Conservation (phyloP, 2,113 vertebrate species). For the Spea multiplicata region DNA sequence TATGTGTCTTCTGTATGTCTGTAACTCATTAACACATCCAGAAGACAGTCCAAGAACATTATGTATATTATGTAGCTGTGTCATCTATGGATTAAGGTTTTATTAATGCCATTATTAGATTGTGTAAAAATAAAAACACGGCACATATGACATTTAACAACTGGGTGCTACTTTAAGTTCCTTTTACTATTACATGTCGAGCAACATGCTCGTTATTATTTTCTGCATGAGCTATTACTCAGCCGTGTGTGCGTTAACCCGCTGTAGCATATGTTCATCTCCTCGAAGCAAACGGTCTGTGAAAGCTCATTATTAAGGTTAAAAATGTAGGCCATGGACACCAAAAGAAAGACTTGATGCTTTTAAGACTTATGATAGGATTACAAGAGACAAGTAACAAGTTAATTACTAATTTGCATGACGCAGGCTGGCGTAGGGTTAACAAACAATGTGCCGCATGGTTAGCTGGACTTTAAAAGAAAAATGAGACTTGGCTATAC, state of each 20-base stretch:
- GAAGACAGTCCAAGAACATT: no score
- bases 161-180: constrained; percentile 45
- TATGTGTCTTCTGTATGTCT: no score
- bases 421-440: not conserved
- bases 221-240: constrained; percentile 56
- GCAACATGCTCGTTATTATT: constrained; percentile 47
- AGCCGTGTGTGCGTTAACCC: constrained; percentile 50
- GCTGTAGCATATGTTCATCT: constrained; percentile 54
- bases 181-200: constrained; percentile 41
- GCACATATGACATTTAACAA: constrained; percentile 47
- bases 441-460: not conserved
- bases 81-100: not conserved
- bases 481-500: not conserved
- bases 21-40: no score
- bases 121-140: not conserved
- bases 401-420: constrained; percentile 53
- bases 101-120: not conserved
- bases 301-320: constrained; percentile 55
- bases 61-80: not conserved
- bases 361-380: constrained; percentile 49
- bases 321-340: constrained; percentile 53
- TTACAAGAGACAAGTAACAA: constrained; percentile 50
- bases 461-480: constrained; percentile 9
- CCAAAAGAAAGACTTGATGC: constrained; percentile 53
- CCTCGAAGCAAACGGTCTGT: constrained; percentile 50